Evolutionary conservation across 2,113 vertebrate species (phyloP).

Genomic region (Microtus oregoni): DNA sequence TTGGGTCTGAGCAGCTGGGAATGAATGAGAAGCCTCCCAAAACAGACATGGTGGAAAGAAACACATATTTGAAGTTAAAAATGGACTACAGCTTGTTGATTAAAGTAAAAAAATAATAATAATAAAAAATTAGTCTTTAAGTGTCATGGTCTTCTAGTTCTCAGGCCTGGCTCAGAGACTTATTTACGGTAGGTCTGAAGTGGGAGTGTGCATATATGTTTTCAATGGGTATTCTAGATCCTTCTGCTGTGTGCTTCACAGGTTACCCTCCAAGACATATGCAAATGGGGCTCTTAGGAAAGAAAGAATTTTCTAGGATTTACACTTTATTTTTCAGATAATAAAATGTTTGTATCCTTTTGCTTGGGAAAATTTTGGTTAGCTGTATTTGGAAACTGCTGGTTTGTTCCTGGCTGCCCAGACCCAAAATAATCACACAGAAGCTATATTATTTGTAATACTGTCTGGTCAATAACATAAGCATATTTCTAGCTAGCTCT

Average conservation of each 20-base stretch:
- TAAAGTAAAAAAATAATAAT: not conserved
- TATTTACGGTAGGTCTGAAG: not conserved
- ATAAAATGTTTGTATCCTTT: not conserved
- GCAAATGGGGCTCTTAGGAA: not conserved
- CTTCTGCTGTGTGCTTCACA: not conserved
- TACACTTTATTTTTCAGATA: constrained; percentile 23
- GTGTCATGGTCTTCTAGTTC: not conserved
- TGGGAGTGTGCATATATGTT: not conserved
- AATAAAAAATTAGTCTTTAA: not conserved
- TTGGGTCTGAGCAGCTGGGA: too few species aligned
- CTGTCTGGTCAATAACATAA: too few species aligned
- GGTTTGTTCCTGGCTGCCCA: too few species aligned
- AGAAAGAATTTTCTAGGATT: constrained; percentile 7
- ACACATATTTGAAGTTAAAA: constrained; percentile 32
- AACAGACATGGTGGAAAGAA: not conserved
- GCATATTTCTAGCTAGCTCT: too few species aligned
- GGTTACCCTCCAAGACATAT: not conserved
- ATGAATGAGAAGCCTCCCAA: too few species aligned
- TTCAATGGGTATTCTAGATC: not conserved
- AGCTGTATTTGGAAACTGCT: not conserved
- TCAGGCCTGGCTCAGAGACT: not conserved
- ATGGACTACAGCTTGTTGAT: not conserved
- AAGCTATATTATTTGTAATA: too few species aligned
- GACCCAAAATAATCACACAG: too few species aligned
- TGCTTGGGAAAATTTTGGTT: not conserved